Evolutionary conservation across 2,888 invertebrate species (phyloP).

Genomic region (Stenchaetothrips biformis): DNA sequence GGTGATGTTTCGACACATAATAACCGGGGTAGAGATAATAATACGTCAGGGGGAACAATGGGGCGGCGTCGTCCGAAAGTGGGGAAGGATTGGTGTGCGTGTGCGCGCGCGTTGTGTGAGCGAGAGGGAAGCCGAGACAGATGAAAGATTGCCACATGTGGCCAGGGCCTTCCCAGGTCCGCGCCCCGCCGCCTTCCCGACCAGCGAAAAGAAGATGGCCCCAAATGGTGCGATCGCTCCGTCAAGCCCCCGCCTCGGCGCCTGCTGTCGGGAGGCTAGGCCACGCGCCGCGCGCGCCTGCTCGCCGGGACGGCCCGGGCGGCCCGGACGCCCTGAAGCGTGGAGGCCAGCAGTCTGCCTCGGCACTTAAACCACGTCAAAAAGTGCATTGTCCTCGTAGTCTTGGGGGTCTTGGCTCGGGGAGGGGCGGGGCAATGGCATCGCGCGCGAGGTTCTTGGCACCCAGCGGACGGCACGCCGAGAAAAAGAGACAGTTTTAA

Average conservation of each 20-base stretch:
- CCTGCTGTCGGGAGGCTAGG: background rate
- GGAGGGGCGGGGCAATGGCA: too few relatives aligned
- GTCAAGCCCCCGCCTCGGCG: background rate
- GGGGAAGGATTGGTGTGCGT: background rate
- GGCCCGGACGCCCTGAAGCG: background rate
- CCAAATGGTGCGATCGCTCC: too few relatives aligned
- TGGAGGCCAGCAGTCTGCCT: background rate
- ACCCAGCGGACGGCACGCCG: too few relatives aligned
- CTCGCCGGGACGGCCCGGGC: background rate
- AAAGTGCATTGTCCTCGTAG: too few relatives aligned
- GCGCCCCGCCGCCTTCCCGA: too few relatives aligned
- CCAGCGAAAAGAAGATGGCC: too few relatives aligned
- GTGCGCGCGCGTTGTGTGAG: background rate
- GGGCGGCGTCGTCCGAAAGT: background rate
- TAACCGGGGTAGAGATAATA: conserved; percentile 1
- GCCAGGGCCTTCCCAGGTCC: too few relatives aligned
- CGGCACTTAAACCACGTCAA: too few relatives aligned
- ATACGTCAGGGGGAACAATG: conserved; percentile 15
- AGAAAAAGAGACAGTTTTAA: too few relatives aligned
- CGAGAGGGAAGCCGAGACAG: background rate
- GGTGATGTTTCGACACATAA: conserved; percentile 20
- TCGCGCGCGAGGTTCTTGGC: too few relatives aligned
- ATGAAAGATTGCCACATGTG: too few relatives aligned
- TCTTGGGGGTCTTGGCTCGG: too few relatives aligned
- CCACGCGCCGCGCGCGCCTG: background rate